Conservation (phyloP, 2,888 invertebrate species). For the Plusia festucae region DNA sequence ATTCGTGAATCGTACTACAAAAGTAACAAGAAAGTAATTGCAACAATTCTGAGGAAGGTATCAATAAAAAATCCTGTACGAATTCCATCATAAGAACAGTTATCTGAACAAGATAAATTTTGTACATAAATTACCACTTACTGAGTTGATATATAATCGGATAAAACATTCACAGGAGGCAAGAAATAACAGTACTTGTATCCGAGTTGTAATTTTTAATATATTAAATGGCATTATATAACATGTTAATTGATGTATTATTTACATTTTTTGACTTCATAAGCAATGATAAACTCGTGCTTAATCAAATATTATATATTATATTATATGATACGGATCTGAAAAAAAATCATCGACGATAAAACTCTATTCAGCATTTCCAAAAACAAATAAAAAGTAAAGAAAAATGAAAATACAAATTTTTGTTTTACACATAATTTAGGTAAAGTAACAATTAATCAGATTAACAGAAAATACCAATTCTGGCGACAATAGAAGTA, state of each 20-base stretch:
- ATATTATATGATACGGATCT: too few relatives aligned
- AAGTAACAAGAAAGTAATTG: slow-evolving; percentile 12
- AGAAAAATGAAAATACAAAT: neutral
- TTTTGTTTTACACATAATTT: too few relatives aligned
- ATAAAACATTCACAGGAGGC: slow-evolving; percentile 20
- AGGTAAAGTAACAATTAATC: too few relatives aligned
- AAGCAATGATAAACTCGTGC: slow-evolving; percentile 1
- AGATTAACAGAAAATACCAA: neutral
- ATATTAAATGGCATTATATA: slow-evolving; percentile 13
- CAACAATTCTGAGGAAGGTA: slow-evolving; percentile 5
- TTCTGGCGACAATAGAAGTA: neutral
- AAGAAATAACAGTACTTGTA: slow-evolving; percentile 24
- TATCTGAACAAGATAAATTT: slow-evolving; percentile 34
- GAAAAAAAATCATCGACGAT: too few relatives aligned
- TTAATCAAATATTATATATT: too few relatives aligned
- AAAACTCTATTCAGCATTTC: neutral
- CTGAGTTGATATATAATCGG: slow-evolving; percentile 17
- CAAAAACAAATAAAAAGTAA: neutral
- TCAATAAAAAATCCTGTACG: slow-evolving; percentile 25
- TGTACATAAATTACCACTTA: slow-evolving; percentile 37
- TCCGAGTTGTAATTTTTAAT: slow-evolving; percentile 20
- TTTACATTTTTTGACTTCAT: slow-evolving; percentile 4
- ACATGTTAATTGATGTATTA: neutral
- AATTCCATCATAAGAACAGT: slow-evolving; percentile 39
- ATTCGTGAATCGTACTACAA: slow-evolving; percentile 8